phyloP scores from a whole-genome alignment of 2,797 vertebrate species.

The Ctenopoma multispine region DNA sequence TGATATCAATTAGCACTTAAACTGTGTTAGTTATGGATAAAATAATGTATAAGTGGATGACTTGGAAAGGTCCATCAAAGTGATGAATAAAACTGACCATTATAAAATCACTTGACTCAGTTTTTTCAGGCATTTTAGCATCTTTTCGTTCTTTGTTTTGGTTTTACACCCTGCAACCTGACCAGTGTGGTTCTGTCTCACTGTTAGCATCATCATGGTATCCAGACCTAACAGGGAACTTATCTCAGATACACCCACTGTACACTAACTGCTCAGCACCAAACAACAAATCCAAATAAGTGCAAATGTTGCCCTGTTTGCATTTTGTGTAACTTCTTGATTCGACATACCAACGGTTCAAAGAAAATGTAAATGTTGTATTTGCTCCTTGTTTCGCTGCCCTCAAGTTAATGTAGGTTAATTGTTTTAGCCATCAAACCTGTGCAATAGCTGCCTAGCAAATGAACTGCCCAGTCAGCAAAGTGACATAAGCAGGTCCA shows the following conservation, averaged over 20 bases:
- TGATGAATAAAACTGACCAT: too few relatives aligned
- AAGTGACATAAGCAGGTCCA: not conserved
- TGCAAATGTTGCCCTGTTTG: not conserved
- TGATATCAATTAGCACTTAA: not conserved
- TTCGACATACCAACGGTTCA: too few relatives aligned
- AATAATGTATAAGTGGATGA: not conserved
- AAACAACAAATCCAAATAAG: not conserved
- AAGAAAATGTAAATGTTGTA: too few relatives aligned
- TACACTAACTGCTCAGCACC: not conserved
- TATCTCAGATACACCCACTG: not conserved
- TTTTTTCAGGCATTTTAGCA: not conserved
- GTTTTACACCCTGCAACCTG: not conserved
- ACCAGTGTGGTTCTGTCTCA: not conserved
- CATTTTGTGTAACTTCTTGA: not conserved
- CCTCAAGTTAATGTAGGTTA: too few relatives aligned
- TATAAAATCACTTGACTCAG: not conserved
- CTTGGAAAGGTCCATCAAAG: accelerated
- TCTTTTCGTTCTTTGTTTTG: conserved; percentile 2
- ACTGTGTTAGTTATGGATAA: not conserved
- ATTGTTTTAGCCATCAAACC: not conserved
- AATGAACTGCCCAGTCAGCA: not conserved
- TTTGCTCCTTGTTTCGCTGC: too few relatives aligned
- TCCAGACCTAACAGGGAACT: not conserved
- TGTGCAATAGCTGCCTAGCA: not conserved
- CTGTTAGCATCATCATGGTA: not conserved